Conservation (phyloP, 1,140 invertebrate genomes). For the Penaeus vannamei region DNA sequence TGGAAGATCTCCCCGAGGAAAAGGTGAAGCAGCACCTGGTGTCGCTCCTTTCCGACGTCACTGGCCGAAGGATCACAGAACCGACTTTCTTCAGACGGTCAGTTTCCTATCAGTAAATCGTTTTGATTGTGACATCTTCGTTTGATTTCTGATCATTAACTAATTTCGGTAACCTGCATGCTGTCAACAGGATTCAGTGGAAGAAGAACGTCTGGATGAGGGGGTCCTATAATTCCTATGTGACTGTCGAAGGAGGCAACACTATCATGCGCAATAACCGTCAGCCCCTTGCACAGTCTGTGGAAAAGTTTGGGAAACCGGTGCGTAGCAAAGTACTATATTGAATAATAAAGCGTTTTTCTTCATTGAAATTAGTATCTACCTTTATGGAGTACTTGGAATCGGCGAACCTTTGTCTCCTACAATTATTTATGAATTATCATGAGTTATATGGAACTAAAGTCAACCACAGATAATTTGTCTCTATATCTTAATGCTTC, state of each 20-base stretch:
- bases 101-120: not conserved
- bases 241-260: conserved; percentile 8
- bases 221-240: not conserved
- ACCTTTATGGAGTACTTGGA: too few species aligned
- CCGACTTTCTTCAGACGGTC: not conserved
- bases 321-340: not conserved
- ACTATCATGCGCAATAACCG: not conserved
- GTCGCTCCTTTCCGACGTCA: not conserved
- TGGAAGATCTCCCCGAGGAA: not conserved
- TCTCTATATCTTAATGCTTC: not conserved
- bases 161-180: not conserved
- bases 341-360: too few species aligned
- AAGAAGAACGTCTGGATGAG: conserved; percentile 10
- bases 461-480: not conserved
- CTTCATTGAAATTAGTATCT: too few species aligned
- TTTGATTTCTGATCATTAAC: not conserved
- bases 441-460: not conserved
- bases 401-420: too few species aligned
- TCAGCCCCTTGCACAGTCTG: not conserved
- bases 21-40: not conserved
- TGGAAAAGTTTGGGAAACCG: not conserved
- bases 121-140: not conserved
- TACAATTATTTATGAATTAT: not conserved
- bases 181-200: not conserved
- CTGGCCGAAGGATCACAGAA: not conserved